Percentiles rank a stretch among this genome's conserved stretches.
Evolutionary conservation across 2,888 invertebrate species (phyloP).

Genomic region (Dexiosoma caninum): DNA sequence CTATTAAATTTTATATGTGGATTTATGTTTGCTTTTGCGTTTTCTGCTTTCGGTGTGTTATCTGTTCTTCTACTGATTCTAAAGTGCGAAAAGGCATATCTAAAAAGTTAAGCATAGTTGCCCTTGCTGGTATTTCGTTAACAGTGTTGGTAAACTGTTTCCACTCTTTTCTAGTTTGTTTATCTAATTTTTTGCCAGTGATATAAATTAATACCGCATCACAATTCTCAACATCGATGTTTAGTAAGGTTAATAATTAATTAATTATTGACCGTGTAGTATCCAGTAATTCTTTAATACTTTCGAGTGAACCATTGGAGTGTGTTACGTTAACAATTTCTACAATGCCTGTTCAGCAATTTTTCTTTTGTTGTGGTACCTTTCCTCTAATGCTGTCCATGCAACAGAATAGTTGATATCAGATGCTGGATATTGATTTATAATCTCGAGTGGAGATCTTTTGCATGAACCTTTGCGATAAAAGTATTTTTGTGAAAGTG

Average conservation of each 20-base stretch:
- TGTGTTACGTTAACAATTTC: not conserved
- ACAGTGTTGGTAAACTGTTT: not conserved
- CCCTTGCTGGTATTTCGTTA: not conserved
- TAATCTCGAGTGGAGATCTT: constrained; percentile 11
- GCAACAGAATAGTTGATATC: not conserved
- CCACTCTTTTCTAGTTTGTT: too few relatives aligned
- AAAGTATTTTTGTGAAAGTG: constrained; percentile 4
- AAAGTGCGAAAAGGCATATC: constrained; percentile 17
- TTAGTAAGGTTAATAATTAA: not conserved
- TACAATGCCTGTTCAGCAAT: constrained; percentile 12
- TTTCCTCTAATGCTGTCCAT: not conserved
- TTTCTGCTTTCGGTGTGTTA: not conserved
- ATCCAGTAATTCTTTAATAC: constrained; percentile 1
- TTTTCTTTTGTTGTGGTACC: too few relatives aligned
- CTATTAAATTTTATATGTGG: too few relatives aligned
- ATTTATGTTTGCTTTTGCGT: not conserved
- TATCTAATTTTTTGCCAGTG: constrained; percentile 9
- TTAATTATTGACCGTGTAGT: not conserved
- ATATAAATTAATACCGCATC: too few relatives aligned
- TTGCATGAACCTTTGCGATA: not conserved
- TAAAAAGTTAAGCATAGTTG: constrained; percentile 8
- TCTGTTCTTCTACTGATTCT: constrained; percentile 11
- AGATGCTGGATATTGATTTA: constrained; percentile 19
- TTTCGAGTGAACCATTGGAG: constrained; percentile 1
- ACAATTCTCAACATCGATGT: too few relatives aligned